These are phyloP conservation scores for Amphipoea oculea DNA, from an alignment of 2,888 invertebrate genomes.

Conservation along the genomic window DNA sequence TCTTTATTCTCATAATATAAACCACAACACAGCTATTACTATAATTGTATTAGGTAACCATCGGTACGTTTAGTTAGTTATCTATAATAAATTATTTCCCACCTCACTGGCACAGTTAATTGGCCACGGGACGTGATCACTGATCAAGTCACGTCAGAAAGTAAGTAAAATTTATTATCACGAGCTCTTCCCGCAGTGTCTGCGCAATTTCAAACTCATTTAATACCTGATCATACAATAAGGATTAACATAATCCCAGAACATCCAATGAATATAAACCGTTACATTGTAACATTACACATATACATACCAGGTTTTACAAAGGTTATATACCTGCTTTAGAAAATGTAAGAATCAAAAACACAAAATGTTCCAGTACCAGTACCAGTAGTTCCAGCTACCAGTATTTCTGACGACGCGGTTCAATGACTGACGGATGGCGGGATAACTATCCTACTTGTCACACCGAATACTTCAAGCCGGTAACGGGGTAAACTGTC, in stretches of 20 bases:
- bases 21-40: not conserved
- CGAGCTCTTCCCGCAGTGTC: slow-evolving; percentile 19
- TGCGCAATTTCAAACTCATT: slow-evolving; percentile 43
- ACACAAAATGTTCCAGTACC: not conserved
- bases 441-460: slow-evolving; percentile 20
- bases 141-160: slow-evolving; percentile 45
- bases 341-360: slow-evolving; percentile 8
- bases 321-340: not conserved
- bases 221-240: slow-evolving; percentile 59
- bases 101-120: slow-evolving; percentile 30
- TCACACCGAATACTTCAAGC: slow-evolving; percentile 34
- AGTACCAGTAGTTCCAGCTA: no score
- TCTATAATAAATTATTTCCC: slow-evolving; percentile 2
- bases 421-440: slow-evolving; percentile 39
- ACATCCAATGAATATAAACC: slow-evolving; percentile 46
- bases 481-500: slow-evolving; percentile 5
- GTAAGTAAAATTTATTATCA: slow-evolving; percentile 46
- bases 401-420: slow-evolving; percentile 21
- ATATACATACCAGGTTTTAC: not conserved
- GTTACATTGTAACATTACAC: slow-evolving; percentile 13
- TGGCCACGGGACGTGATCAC: slow-evolving; percentile 24
- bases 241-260: slow-evolving; percentile 59
- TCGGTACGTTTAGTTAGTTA: not conserved
- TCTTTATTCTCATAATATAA: not conserved
- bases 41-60: not conserved